phyloP scores from a whole-genome alignment of 2,888 invertebrate species.

The Tupiocoris notatus region DNA sequence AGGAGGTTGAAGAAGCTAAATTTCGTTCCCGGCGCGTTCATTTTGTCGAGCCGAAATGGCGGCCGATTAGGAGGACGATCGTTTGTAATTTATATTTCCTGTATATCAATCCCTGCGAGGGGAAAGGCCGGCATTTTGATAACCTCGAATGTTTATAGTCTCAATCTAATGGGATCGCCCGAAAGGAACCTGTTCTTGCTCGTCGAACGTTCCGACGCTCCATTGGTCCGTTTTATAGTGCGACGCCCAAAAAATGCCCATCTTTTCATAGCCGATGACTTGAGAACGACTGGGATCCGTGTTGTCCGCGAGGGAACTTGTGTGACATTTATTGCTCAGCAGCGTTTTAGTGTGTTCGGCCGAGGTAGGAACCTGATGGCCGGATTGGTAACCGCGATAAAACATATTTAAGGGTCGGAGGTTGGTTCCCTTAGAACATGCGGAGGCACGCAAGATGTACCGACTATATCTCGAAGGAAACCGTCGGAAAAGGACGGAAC shows the following conservation, averaged over 20 bases:
- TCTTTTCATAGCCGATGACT: constrained; percentile 31
- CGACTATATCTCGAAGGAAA: not conserved
- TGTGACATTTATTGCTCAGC: constrained; percentile 33
- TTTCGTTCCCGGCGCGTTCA: not conserved
- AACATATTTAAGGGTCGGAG: constrained; percentile 33
- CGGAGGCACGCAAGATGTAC: not conserved
- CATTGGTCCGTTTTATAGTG: not conserved
- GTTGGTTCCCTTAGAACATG: not conserved
- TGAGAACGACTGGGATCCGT: constrained; percentile 17
- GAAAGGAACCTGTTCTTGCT: constrained; percentile 10
- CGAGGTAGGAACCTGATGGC: not conserved
- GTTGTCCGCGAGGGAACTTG: not conserved
- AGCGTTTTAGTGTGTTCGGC: not conserved
- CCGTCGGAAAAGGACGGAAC: not conserved
- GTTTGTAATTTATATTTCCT: constrained; percentile 36
- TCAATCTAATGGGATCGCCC: constrained; percentile 11
- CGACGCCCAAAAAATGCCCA: constrained; percentile 10
- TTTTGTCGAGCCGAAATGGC: not conserved
- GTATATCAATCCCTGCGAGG: constrained; percentile 12
- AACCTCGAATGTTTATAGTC: constrained; percentile 13
- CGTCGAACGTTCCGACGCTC: not conserved
- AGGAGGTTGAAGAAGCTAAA: not conserved
- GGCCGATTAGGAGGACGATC: not conserved
- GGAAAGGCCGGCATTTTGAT: constrained; percentile 1
- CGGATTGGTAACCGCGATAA: constrained; percentile 24